These are phyloP conservation scores for Drosophila auraria DNA, from an alignment of 1,140 invertebrate genomes.

Conservation along the genomic window DNA sequence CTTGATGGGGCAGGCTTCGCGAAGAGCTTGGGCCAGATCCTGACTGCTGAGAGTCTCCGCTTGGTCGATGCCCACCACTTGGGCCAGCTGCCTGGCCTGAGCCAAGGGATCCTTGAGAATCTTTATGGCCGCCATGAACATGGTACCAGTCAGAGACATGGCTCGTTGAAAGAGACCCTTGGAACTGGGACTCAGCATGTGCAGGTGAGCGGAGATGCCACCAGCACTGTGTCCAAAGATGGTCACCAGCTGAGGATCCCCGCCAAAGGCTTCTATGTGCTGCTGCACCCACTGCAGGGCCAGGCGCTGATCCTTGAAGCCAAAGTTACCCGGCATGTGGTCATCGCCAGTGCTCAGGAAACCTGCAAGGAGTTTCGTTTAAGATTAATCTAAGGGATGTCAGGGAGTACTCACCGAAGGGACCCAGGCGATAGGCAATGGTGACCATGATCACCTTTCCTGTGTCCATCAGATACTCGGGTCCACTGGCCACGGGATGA, in stretches of 20 bases:
- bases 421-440: constrained; percentile 87
- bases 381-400: no score
- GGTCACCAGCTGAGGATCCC: constrained; percentile 90
- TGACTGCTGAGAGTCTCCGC: constrained; percentile 21
- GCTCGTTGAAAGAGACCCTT: constrained; percentile 86
- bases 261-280: constrained; percentile 87
- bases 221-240: constrained; percentile 91
- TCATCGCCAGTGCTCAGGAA: constrained; percentile 81
- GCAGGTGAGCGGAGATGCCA: constrained; percentile 85
- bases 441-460: constrained; percentile 86
- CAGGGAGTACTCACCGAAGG: constrained; percentile 67
- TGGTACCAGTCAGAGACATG: constrained; percentile 87
- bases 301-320: constrained; percentile 77
- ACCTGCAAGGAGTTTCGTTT: constrained; percentile 23
- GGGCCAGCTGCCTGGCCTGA: constrained; percentile 69
- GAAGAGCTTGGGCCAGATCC: constrained; percentile 76
- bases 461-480: constrained; percentile 85
- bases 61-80: constrained; percentile 43
- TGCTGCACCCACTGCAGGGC: constrained; percentile 72
- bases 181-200: constrained; percentile 55
- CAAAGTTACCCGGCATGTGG: constrained; percentile 86
- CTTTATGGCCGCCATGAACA: constrained; percentile 86
- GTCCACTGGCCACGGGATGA: constrained; percentile 65
- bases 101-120: constrained; percentile 85
- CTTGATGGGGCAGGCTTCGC: constrained; percentile 59